Percentiles rank a stretch among this genome's conserved stretches.
These are phyloP conservation scores for Aphelocoma coerulescens DNA, from an alignment of 2,113 vertebrate genomes.

Conservation along the genomic window DNA sequence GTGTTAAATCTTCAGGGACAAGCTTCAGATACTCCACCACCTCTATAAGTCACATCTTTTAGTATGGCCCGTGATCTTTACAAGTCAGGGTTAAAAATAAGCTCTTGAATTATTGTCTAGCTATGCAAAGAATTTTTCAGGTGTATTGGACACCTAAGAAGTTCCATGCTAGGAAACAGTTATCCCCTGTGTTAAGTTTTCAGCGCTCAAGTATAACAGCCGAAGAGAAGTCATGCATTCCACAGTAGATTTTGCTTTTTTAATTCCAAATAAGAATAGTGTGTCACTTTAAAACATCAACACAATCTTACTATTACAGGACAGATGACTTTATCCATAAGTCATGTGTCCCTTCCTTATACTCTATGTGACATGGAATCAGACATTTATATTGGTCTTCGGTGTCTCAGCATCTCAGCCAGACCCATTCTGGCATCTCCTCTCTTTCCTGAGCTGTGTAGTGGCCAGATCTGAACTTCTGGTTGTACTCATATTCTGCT, in stretches of 20 bases:
- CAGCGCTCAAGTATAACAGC: background rate
- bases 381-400: background rate
- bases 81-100: background rate
- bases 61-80: background rate
- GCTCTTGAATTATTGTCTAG: background rate
- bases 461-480: background rate
- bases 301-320: background rate
- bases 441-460: background rate
- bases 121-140: background rate
- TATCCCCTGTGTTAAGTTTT: background rate
- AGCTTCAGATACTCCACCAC: background rate
- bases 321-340: background rate
- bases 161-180: background rate
- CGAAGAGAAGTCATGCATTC: background rate
- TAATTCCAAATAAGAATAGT: background rate
- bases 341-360: background rate
- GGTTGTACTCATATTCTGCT: background rate
- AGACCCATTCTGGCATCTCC: background rate
- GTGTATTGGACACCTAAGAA: background rate
- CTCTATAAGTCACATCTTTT: background rate
- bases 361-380: background rate
- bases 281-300: background rate
- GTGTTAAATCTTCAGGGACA: background rate
- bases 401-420: background rate
- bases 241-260: background rate